Percentiles rank a stretch among this genome's conserved stretches.
Evolutionary conservation across 2,113 vertebrate genomes (phyloP).

Genomic region (Myrmecobius fasciatus): DNA sequence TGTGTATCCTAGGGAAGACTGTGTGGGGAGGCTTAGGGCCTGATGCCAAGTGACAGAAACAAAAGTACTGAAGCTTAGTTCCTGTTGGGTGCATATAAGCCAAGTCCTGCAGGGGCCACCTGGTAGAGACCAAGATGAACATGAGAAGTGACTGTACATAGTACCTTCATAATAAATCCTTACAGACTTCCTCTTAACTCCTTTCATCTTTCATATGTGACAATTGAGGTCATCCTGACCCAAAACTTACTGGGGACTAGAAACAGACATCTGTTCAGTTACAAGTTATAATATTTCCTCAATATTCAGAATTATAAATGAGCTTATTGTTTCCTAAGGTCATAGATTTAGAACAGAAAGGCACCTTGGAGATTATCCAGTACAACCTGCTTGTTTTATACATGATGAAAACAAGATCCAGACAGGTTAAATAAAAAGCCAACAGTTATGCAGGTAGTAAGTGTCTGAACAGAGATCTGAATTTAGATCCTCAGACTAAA

Average conservation of each 20-base stretch:
- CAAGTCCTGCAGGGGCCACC: background rate
- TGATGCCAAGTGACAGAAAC: background rate
- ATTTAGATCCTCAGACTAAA: background rate
- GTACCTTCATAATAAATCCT: background rate
- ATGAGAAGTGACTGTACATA: background rate
- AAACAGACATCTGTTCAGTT: background rate
- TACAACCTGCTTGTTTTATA: background rate
- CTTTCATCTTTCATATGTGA: background rate
- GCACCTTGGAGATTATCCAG: background rate
- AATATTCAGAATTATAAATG: background rate
- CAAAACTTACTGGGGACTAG: background rate
- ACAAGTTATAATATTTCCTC: background rate
- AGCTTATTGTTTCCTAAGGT: background rate
- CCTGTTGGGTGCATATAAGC: background rate
- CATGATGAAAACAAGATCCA: constrained; percentile 20
- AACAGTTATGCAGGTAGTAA: background rate
- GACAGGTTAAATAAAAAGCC: background rate
- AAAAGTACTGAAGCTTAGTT: background rate
- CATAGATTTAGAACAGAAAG: background rate
- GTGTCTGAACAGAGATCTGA: background rate
- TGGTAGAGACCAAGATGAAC: background rate
- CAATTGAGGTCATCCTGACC: background rate
- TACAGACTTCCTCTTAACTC: background rate
- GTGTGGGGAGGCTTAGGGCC: background rate
- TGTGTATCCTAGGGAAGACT: background rate